phyloP scores from a whole-genome alignment of 2,113 vertebrate species.

The mouse (Mus musculus) region GRCm39 chr1:105606001-105606500 shows the following conservation, averaged over 20 bases:
- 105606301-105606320: conserved; percentile 17
- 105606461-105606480: background rate
- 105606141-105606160: background rate
- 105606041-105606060: background rate
- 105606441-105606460: background rate
- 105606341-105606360: background rate
- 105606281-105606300: background rate
- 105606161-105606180: background rate
- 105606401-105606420: background rate
- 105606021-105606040: background rate
- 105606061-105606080: conserved; percentile 19
- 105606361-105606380: background rate
- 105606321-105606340: background rate
- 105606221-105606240: conserved; percentile 47
- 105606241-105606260: background rate
- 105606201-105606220: background rate
- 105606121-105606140: background rate
- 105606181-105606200: background rate
- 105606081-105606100: background rate
- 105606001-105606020: background rate
- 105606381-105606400: background rate
- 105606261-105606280: conserved; percentile 18
- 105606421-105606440: background rate
- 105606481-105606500: background rate
- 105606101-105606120: background rate